Conservation (phyloP, 2,797 vertebrate genomes). For the Pteronotus mesoamericanus region DNA sequence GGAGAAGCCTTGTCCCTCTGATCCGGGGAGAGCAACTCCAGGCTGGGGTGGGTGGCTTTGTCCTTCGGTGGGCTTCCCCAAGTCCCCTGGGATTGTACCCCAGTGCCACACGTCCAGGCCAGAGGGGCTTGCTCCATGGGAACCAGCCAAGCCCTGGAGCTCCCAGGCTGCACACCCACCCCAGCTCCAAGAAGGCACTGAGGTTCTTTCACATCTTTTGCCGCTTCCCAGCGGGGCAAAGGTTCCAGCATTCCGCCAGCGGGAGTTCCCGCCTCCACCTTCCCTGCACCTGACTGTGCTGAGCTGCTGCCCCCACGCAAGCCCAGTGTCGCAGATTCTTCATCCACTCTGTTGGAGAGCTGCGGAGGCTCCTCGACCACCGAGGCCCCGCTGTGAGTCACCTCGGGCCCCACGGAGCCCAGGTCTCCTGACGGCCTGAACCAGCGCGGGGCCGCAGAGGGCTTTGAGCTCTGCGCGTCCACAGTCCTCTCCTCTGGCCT, state of each 20-base stretch:
- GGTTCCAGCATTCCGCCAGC: background rate
- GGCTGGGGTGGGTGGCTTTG: background rate
- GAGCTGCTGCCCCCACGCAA: conserved; percentile 3
- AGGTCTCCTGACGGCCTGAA: background rate
- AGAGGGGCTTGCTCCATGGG: background rate
- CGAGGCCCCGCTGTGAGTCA: background rate
- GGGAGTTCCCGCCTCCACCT: background rate
- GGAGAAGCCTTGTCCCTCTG: conserved; percentile 21
- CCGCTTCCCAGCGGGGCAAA: background rate
- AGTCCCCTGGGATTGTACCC: conserved; percentile 1
- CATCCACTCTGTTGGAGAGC: background rate
- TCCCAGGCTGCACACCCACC: background rate
- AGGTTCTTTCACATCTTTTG: background rate
- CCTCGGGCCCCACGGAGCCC: accelerated
- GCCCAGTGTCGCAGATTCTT: background rate
- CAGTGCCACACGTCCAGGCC: conserved; percentile 23
- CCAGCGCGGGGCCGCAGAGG: background rate
- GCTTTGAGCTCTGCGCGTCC: background rate
- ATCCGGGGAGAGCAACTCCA: background rate
- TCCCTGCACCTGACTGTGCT: background rate
- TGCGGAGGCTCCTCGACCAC: background rate
- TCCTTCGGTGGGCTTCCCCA: conserved; percentile 34
- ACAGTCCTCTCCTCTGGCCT: background rate
- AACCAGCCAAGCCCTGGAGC: background rate
- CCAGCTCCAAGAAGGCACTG: background rate